Base-by-base conservation (phyloP, 2,888 invertebrate genomes). In the Sipha maydis region DNA sequence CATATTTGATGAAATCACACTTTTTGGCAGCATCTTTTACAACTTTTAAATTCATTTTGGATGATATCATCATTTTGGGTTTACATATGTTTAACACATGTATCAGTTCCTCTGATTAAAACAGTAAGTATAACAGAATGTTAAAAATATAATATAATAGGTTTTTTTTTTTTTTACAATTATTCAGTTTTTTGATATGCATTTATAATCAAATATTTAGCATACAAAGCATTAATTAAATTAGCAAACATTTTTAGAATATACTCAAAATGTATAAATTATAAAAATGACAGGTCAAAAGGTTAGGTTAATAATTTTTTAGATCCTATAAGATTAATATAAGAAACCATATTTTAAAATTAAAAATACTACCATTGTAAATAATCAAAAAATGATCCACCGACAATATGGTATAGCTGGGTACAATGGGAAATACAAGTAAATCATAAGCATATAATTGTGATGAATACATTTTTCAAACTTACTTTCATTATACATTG, bases 121-220 rank as follows among this genome's bases (percentile, higher is more conserved):
- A 94, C 11, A 92, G 91, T 78, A 96, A 94, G 93, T 96, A 96
- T 90, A 94, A 96, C 14, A 48, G 96, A 92, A 75, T 93, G 93
- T 89, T 19, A 90, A 90, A 90, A 34, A 61, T 83, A 14, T 71
- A 88, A 82, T 83, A 38, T 71, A 88, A 82, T 83, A 38, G 48
- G 11, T 48, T 21, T 83, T 31, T 41, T 41, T 41, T 41, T 5
- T 41, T 5, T 41, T 73, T 86, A 85, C 1, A 85, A 73, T 21
- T 21, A 7, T 61, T 25, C 61, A 61, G 7, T 4, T 21, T 25
- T 25, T 5, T 7, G 21, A 61, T 7, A 61, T 21, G 19, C 61
- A 61, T 61, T 14, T 14, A 11, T 0, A 48, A 2, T 48, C 11
- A 14, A 48, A 48, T 14, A 14, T 2, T 11, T 1, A 48, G 14